A percentile compares a stretch with the other conserved stretches of the same genome.
phyloP scores from a whole-genome alignment of 2,888 invertebrate species.

The Cremastinae sp. region DNA sequence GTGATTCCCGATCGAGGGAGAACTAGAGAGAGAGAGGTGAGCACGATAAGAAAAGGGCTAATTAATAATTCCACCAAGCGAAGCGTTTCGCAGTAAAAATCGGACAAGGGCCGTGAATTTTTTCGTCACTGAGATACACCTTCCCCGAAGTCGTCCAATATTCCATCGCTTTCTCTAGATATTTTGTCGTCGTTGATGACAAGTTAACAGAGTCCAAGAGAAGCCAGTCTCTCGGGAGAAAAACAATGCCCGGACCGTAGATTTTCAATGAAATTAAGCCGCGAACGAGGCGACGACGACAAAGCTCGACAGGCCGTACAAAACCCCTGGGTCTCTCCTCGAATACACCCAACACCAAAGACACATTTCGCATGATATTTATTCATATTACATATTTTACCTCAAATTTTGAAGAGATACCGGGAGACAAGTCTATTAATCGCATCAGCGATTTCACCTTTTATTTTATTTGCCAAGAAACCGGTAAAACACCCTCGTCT shows the following conservation, averaged over 20 bases:
- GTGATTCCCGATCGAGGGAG: constrained; percentile 30
- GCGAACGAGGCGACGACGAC: constrained; percentile 23
- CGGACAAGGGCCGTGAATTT: constrained; percentile 55
- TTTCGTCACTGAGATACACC: constrained; percentile 48
- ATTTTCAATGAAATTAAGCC: constrained; percentile 24
- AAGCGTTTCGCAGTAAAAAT: constrained; percentile 73
- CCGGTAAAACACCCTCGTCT: constrained; percentile 9
- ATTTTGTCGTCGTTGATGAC: constrained; percentile 53
- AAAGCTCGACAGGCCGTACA: background rate
- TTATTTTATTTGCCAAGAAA: constrained; percentile 15
- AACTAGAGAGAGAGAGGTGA: constrained; percentile 37
- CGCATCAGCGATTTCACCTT: constrained; percentile 11
- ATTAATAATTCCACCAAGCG: constrained; percentile 74
- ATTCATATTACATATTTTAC: constrained; percentile 4
- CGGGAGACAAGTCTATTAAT: constrained; percentile 25
- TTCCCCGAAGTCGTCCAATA: constrained; percentile 59
- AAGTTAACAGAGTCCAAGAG: constrained; percentile 31
- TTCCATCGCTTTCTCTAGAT: constrained; percentile 50
- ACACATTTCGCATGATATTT: background rate
- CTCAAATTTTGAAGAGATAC: constrained; percentile 1
- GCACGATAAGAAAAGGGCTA: constrained; percentile 70
- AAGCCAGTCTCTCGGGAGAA: constrained; percentile 5
- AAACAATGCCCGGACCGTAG: constrained; percentile 21
- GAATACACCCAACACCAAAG: constrained; percentile 3
- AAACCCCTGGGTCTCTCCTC: background rate